phyloP scores from a whole-genome alignment of 2,113 vertebrate genomes.

The Paradoxurus hermaphroditus region DNA sequence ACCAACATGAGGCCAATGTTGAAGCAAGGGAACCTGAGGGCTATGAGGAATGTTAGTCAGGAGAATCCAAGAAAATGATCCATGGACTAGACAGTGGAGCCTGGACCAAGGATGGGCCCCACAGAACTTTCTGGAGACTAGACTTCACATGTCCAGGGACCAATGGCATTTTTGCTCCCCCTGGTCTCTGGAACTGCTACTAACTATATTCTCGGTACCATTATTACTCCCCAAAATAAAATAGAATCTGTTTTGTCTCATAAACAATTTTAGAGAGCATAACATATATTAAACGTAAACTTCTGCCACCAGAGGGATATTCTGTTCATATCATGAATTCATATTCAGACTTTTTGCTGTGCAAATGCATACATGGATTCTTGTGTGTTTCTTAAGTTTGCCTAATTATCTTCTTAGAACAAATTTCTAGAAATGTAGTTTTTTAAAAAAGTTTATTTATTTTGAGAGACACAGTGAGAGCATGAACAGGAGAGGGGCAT shows the following conservation, averaged over 20 bases:
- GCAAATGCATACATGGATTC: background rate
- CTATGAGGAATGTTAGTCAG: background rate
- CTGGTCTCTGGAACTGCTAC: background rate
- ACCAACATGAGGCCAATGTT: background rate
- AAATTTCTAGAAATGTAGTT: background rate
- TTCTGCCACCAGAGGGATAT: background rate
- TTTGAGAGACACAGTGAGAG: no score
- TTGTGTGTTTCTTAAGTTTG: background rate
- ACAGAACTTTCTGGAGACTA: background rate
- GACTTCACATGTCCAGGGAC: background rate
- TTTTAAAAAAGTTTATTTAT: background rate
- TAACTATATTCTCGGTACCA: background rate
- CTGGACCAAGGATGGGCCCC: background rate
- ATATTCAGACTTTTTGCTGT: background rate
- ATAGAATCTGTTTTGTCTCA: background rate
- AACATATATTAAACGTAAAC: background rate
- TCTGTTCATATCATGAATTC: background rate
- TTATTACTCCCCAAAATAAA: background rate
- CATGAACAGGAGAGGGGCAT: no score
- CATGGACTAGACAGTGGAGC: background rate
- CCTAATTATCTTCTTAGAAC: background rate
- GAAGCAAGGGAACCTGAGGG: background rate
- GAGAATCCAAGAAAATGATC: background rate
- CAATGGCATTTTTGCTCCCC: background rate
- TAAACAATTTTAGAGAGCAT: background rate